phyloP scores from a whole-genome alignment of 2,797 vertebrate species.

The Buceros bicornis region DNA sequence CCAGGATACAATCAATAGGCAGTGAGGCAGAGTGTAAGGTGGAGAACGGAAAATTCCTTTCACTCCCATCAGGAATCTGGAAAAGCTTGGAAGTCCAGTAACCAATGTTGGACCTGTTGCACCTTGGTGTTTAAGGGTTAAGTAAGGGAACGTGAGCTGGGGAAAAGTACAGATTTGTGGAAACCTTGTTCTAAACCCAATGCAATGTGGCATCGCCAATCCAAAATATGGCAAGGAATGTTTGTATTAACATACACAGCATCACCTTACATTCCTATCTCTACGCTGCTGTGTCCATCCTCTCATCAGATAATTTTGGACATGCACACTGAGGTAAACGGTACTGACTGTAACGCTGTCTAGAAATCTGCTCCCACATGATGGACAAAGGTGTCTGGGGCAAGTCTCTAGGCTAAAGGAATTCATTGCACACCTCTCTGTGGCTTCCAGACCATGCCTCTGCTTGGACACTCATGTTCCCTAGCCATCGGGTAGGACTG shows the following conservation, averaged over 20 bases:
- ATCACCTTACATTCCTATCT: not conserved
- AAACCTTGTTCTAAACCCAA: not conserved
- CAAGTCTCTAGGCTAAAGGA: not conserved
- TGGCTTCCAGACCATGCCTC: not conserved
- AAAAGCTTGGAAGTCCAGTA: not conserved
- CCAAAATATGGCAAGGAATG: not conserved
- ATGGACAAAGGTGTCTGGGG: not conserved
- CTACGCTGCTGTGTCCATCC: not conserved
- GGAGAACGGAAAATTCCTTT: not conserved
- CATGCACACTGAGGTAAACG: not conserved
- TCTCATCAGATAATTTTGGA: not conserved
- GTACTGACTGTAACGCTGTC: not conserved
- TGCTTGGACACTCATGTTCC: not conserved
- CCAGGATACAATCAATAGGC: not conserved
- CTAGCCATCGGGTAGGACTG: not conserved
- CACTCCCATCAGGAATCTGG: not conserved
- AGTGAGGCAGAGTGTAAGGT: not conserved
- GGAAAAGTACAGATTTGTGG: not conserved
- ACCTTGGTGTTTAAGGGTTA: not conserved
- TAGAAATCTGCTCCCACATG: not conserved
- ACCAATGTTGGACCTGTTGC: not conserved
- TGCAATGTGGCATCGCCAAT: not conserved
- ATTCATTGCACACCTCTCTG: not conserved
- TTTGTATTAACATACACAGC: not conserved
- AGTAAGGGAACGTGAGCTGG: not conserved